Base-by-base conservation (phyloP, 2,113 vertebrate genomes). In the Gambusia affinis region DNA sequence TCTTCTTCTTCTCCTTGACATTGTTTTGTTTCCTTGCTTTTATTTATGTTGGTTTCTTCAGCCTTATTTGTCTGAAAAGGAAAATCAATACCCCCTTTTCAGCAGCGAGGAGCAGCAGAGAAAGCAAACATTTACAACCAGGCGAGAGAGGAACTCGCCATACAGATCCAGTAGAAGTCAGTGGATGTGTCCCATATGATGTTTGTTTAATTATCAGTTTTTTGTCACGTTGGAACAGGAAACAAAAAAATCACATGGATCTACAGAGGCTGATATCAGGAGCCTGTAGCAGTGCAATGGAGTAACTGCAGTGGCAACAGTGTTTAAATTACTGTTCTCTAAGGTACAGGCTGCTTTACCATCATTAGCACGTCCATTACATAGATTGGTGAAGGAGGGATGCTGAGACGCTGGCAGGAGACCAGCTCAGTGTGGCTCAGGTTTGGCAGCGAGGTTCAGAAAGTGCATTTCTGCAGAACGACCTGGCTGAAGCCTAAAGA, bases 61-160 rank as follows among this genome's bases (percentile, higher is more conserved):
- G 75, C 87, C 71, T 87, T 90, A 83, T 89, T 89, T 87, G 76
- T 84, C 83, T 79, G 81, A 89, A 90, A 87, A 85, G 72, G 30
- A 91, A 91, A 89, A 93, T 94, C 92, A 85, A 93, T 93, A 80
- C 28, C 15, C 65, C 66, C 70, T 81, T 82, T 85, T 87, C 57
- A 63, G 80, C 73, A 60, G n/a, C 64, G 72, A 85, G 80, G 86
- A 86, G 75, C 68, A 82, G 85, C 62, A 66, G 44, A 81, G 70
- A 82, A 85, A 90, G 89, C 79, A 83, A 89, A 85, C 70, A 81
- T 74, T 87, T 68, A 70, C 74, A 83, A 87, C 82, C 82, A 69
- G 57, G 73, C 60, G 37, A 15, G 65, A 78, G 72, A 72, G 73
- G 31, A 83, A 19, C 80, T 86, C 84, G 72, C 39, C 85, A 69